Evolutionary conservation across 1,140 invertebrate genomes (phyloP).

Genomic region (Delia radicum): DNA sequence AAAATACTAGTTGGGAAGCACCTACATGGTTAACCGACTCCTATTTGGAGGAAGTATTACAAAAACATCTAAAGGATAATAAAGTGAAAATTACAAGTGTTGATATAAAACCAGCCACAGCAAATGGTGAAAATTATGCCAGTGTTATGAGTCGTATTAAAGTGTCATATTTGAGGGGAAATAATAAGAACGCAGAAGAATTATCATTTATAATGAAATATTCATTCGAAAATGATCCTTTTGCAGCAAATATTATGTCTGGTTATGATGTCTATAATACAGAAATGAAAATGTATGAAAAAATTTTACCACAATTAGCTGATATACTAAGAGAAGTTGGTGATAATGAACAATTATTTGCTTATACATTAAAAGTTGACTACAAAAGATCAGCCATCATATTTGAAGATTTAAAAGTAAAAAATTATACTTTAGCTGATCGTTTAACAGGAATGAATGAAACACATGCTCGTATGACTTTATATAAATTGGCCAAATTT

Average conservation of each 20-base stretch:
- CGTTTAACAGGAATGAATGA: conserved; percentile 58
- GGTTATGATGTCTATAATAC: conserved; percentile 40
- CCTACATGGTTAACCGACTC: conserved; percentile 43
- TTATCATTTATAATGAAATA: conserved; percentile 47
- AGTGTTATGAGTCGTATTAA: conserved; percentile 49
- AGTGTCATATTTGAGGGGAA: conserved; percentile 29
- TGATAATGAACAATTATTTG: conserved; percentile 44
- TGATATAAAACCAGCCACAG: conserved; percentile 43
- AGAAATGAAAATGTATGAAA: conserved; percentile 51
- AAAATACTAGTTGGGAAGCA: conserved; percentile 20
- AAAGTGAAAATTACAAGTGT: conserved; percentile 33
- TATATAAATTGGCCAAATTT: conserved; percentile 62
- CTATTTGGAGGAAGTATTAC: conserved; percentile 41
- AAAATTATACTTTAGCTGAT: conserved; percentile 59
- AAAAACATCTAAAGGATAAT: conserved; percentile 36
- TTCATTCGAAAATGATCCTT: conserved; percentile 43
- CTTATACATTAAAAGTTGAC: conserved; percentile 45
- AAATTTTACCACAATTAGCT: conserved; percentile 41
- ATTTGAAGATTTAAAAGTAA: conserved; percentile 60
- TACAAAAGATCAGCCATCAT: conserved; percentile 47
- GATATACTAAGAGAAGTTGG: conserved; percentile 32
- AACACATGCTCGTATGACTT: conserved; percentile 55
- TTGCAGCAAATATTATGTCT: conserved; percentile 36
- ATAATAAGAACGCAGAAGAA: conserved; percentile 28
- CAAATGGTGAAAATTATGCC: conserved; percentile 52